These are phyloP conservation scores for Helostoma temminkii DNA, from an alignment of 2,797 vertebrate genomes.

Conservation along the genomic window DNA sequence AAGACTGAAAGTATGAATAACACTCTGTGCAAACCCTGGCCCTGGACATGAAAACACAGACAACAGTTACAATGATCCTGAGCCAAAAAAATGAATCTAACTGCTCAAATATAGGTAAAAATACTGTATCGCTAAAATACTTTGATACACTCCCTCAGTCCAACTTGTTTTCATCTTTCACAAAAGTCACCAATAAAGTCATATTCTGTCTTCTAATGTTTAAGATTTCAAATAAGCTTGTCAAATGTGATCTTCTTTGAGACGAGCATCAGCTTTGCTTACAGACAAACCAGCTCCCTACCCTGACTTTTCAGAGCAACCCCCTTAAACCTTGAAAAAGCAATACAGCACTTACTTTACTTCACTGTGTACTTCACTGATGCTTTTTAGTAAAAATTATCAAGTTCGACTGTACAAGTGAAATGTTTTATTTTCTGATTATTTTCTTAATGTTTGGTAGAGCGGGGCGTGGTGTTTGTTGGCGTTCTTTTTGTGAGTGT, in stretches of 20 bases:
- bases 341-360: too few species aligned
- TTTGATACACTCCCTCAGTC: conserved; percentile 6
- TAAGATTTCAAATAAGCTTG: neutral
- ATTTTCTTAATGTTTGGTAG: too few species aligned
- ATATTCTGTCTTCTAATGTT: conserved; percentile 14
- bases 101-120: conserved; percentile 9
- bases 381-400: too few species aligned
- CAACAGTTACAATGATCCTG: conserved; percentile 7
- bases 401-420: too few species aligned
- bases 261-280: neutral
- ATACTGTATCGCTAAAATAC: neutral
- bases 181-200: conserved; percentile 8
- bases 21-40: conserved; percentile 17
- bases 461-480: too few species aligned
- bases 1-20: conserved; percentile 7
- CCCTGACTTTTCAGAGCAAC: too few species aligned
- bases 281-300: too few species aligned
- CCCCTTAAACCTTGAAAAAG: too few species aligned
- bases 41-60: conserved; percentile 22
- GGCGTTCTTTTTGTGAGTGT: too few species aligned
- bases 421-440: too few species aligned
- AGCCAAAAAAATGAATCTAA: conserved; percentile 41
- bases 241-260: conserved; percentile 13
- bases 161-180: neutral
- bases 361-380: too few species aligned